Conservation (phyloP, 2,888 invertebrate species). For the Raillietiella orientalis region DNA sequence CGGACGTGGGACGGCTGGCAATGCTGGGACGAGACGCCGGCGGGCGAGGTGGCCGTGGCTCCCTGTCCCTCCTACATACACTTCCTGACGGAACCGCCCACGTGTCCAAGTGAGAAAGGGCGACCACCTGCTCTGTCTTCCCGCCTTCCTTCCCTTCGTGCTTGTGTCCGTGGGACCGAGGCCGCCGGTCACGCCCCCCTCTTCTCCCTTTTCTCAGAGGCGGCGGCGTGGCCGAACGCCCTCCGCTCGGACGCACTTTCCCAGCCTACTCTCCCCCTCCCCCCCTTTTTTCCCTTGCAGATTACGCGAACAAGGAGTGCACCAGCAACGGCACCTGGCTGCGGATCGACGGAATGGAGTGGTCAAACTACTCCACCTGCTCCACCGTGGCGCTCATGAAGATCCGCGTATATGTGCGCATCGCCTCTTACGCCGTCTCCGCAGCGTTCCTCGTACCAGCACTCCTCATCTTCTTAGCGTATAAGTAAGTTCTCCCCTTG, state of each 20-base stretch:
- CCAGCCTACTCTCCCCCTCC: too few species aligned
- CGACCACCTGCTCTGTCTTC: not conserved
- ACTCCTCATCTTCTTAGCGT: slow-evolving; percentile 11
- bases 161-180: too few species aligned
- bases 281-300: slow-evolving; percentile 6
- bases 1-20: slow-evolving; percentile 14
- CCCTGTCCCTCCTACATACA: slow-evolving; percentile 11
- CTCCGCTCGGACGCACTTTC: too few species aligned
- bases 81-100: slow-evolving; percentile 8
- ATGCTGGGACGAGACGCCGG: slow-evolving; percentile 11
- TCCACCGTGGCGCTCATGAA: slow-evolving; percentile 8
- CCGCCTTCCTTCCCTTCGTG: not conserved
- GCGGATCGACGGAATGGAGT: slow-evolving; percentile 7
- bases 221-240: too few species aligned
- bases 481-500: slow-evolving; percentile 11
- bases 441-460: slow-evolving; percentile 11
- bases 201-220: slow-evolving; percentile 2
- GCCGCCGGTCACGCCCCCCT: not conserved
- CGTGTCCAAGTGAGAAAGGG: slow-evolving; percentile 9
- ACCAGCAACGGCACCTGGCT: slow-evolving; percentile 9
- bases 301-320: slow-evolving; percentile 9
- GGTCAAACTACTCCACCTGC: slow-evolving; percentile 10
- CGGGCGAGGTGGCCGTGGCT: slow-evolving; percentile 7
- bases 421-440: slow-evolving; percentile 10
- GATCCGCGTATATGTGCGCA: slow-evolving; percentile 9